A percentile compares a stretch with the other conserved stretches of the same genome.
phyloP scores from a whole-genome alignment of 2,888 invertebrate genomes.

The Chorisops tibialis region DNA sequence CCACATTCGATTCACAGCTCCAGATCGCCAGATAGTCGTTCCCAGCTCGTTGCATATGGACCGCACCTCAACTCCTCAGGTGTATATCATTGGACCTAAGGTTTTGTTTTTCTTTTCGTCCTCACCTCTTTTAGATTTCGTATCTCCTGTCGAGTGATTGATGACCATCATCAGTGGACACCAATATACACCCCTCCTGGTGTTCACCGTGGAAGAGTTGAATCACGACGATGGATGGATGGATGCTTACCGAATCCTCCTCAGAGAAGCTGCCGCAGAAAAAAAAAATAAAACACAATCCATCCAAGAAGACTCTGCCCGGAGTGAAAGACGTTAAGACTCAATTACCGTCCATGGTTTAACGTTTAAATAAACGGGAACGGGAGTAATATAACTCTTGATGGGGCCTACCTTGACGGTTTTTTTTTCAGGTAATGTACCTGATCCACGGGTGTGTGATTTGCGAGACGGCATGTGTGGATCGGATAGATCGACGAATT shows the following conservation, averaged over 20 bases:
- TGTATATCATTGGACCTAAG: constrained; percentile 4
- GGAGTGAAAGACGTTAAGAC: constrained; percentile 17
- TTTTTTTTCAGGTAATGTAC: too few relatives aligned
- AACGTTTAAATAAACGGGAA: constrained; percentile 15
- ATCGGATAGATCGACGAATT: too few relatives aligned
- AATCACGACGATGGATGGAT: neutral
- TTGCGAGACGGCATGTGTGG: too few relatives aligned
- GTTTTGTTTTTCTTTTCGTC: constrained; percentile 20
- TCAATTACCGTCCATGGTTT: constrained; percentile 20
- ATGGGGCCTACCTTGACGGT: too few relatives aligned
- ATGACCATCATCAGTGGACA: constrained; percentile 27
- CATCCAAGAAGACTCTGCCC: too few relatives aligned
- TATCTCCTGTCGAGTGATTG: constrained; percentile 34
- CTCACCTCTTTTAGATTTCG: constrained; percentile 26
- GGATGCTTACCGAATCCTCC: neutral
- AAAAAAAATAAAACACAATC: too few relatives aligned
- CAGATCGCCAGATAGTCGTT: neutral
- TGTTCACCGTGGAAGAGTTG: constrained; percentile 6
- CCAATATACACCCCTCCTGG: constrained; percentile 1
- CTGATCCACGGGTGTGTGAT: too few relatives aligned
- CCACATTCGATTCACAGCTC: constrained; percentile 7
- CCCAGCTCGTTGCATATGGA: neutral
- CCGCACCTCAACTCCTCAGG: constrained; percentile 16
- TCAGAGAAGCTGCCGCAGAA: too few relatives aligned
- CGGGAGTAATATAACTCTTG: neutral